Evolutionary conservation across 2,888 invertebrate genomes (phyloP).

Genomic region (Dryobota labecula): DNA sequence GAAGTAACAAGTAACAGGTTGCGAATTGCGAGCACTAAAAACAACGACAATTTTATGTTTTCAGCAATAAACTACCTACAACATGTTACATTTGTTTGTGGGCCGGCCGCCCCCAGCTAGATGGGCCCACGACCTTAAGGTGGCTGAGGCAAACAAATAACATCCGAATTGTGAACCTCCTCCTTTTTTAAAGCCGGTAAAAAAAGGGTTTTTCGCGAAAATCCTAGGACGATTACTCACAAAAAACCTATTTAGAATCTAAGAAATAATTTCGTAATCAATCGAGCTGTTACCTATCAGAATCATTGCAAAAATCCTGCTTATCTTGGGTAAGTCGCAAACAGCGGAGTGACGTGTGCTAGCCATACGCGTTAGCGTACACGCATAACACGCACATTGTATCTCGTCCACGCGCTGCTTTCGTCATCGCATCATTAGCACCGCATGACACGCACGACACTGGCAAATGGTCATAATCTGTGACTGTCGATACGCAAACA

Average conservation of each 20-base stretch:
- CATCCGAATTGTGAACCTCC: no score
- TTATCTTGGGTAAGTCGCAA: background rate
- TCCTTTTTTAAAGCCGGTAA: no score
- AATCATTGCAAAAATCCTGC: background rate
- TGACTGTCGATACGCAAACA: conserved; percentile 1
- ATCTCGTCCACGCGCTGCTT: background rate
- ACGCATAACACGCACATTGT: background rate
- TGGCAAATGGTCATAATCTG: conserved; percentile 3
- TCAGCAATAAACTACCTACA: conserved; percentile 4
- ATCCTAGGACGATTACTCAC: background rate
- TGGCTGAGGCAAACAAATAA: no score
- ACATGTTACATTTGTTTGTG: background rate
- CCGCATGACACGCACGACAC: conserved; percentile 3
- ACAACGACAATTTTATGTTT: background rate
- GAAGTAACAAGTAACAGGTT: background rate
- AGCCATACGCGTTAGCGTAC: background rate
- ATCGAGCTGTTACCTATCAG: background rate
- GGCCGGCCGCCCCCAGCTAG: no score
- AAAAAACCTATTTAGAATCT: background rate
- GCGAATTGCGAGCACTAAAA: background rate
- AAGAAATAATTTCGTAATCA: background rate
- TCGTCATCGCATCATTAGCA: background rate
- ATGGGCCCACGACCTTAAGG: no score
- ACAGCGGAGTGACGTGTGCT: background rate
- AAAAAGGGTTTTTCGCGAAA: background rate